Percentiles rank a stretch among this genome's conserved stretches.
phyloP scores from a whole-genome alignment of 2,113 vertebrate species.

The Potamarius usumacintae region DNA sequence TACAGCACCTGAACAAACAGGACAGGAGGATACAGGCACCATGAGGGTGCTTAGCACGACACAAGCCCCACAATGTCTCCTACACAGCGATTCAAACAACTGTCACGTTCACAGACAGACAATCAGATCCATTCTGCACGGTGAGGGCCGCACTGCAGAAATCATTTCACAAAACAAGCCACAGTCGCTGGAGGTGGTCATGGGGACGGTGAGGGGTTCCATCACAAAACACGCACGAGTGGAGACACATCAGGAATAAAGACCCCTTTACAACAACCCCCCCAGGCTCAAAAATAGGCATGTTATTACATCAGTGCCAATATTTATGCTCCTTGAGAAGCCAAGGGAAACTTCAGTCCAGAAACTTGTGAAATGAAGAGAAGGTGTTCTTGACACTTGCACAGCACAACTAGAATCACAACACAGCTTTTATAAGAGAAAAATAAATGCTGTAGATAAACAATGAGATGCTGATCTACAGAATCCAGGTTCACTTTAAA shows the following conservation, averaged over 20 bases:
- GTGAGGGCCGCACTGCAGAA: too few species aligned
- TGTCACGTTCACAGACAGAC: neutral
- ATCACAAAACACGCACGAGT: slow-evolving; percentile 39
- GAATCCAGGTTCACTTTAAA: neutral
- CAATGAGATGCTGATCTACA: neutral
- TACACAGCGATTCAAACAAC: neutral
- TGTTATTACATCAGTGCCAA: neutral
- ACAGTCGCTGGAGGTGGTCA: slow-evolving; percentile 44
- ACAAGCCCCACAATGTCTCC: neutral
- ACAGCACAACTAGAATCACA: too few species aligned
- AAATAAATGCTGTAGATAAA: neutral
- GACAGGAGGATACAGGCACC: neutral
- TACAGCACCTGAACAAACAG: slow-evolving; percentile 60
- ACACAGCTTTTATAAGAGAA: neutral
- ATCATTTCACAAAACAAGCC: too few species aligned
- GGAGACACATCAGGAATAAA: neutral
- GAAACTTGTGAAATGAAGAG: too few species aligned
- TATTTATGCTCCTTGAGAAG: neutral
- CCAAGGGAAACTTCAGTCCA: too few species aligned
- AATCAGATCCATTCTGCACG: neutral
- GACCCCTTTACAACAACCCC: too few species aligned
- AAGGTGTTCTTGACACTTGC: too few species aligned
- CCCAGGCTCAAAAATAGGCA: neutral
- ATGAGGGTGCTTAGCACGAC: neutral
- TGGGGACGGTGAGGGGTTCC: slow-evolving; percentile 57